Evolutionary conservation across 2,888 invertebrate genomes (phyloP), one percentile per base, ranked within the genome.

Genomic region (Cosmorhoe ocellata): DNA sequence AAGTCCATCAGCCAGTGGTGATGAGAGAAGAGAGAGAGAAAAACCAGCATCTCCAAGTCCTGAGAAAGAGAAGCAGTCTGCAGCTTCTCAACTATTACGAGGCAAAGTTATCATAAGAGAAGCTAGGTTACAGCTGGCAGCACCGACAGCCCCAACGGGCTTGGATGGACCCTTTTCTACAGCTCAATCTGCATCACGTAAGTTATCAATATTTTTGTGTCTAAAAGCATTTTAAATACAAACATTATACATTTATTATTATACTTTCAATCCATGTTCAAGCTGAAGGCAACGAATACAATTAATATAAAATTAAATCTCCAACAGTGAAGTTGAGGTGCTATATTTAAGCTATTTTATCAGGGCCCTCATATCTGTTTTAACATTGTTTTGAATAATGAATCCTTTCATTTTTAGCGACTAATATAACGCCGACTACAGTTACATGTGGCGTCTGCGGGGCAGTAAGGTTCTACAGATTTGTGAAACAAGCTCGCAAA

Each of bases 371-470:
- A 13, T 13, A 11, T 27, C 26, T 28, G 12, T 28, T 18, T 18
- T 12, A 32, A 24, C 1, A 27, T 9, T 33, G 8, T 32, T 50
- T 27, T 26, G 18, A 30, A n/a, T n/a, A 30, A 9, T 2, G 6
- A 13, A 51, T 39, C 22, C n/a, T 58, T 54, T 47, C 38, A 33
- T 43, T 84, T 81, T 49, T 69, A 92, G 92, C 86, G 56, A 81
- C 84, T 38, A 91, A 91, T 63, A 56, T 56, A 54, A 91, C 92
- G 58, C 92, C 93, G 48, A 93, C 92, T 43, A 93, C 93, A 46
- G 93, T 95, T 14, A 93, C 93, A 28, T 96, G 96, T 80, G 95
- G 95, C 45, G 95, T 96, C 27, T 96, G 96, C 78, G 94, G 94
- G 31, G 94, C 95, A 32, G 92, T 94, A 30, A 91, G 95, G 40